Evolutionary conservation across 1,140 invertebrate genomes (phyloP).

Genomic region (Leptopilina boulardi): DNA sequence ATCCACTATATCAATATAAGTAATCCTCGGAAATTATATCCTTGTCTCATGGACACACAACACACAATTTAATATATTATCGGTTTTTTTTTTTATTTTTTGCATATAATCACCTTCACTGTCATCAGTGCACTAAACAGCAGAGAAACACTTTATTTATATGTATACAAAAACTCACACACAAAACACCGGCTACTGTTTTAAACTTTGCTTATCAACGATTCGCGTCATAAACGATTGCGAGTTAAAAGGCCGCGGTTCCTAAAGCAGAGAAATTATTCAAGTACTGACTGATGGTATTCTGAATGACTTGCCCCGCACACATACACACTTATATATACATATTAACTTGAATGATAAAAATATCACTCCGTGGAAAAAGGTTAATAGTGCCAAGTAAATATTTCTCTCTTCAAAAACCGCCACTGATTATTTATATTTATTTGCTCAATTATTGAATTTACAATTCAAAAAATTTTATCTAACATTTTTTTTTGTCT

Average conservation of each 20-base stretch:
- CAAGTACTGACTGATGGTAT: conserved; percentile 6
- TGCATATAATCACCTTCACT: conserved; percentile 25
- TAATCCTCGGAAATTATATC: neutral
- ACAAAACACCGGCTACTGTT: conserved; percentile 23
- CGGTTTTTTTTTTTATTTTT: no score
- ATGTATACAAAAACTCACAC: no score
- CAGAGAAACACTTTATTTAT: no score
- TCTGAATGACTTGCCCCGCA: neutral
- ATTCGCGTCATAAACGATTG: conserved; percentile 29
- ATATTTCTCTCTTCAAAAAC: conserved; percentile 5
- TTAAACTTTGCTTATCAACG: conserved; percentile 27
- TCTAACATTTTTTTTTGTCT: neutral
- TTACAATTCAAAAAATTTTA: neutral
- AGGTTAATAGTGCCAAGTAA: conserved; percentile 30
- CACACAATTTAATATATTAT: conserved; percentile 4
- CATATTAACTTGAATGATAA: neutral
- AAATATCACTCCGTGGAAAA: conserved; percentile 26
- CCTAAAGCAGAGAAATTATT: conserved; percentile 30
- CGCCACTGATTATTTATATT: neutral
- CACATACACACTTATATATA: no score
- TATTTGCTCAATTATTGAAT: neutral
- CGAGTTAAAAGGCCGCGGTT: conserved; percentile 29
- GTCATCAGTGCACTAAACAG: neutral
- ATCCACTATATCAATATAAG: neutral
- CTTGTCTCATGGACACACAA: neutral